Base-by-base conservation (phyloP, 2,113 vertebrate genomes). In the Trachemys scripta region DNA sequence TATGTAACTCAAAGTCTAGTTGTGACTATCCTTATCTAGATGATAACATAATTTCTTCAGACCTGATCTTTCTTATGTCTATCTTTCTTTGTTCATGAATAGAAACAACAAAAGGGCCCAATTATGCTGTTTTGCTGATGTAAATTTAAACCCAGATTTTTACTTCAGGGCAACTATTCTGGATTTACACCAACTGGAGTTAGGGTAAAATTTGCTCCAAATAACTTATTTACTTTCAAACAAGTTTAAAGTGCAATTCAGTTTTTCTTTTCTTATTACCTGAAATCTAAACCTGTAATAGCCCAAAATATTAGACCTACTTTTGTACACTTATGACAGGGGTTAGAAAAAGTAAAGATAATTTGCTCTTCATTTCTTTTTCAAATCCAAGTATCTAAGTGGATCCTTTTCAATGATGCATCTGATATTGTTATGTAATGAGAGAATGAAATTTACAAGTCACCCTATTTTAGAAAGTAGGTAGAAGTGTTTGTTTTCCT, bases 121-220 rank as follows among this genome's bases (percentile, higher is more conserved):
- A 1, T 7, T 3, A 38, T 1, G 1, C 25, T 80, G 1, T 0
- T 1, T 25, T 72, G 10, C 62, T 75, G 38, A 45, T 42, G 42
- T 42, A 76, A 76, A 76, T 45, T 25, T 42, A 76, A 45, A 13
- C 38, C 10, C 72, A 76, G 42, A 76, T 42, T 45, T 69, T 19
- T 35, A 69, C 35, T 20, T n/a, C 16, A 69, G 35, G 62, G 35
- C 31, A 69, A 20, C 31, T 69, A 69, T 69, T n/a, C 35, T 69
- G 62, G 35, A n/a, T 69, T 69, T 69, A 69, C 62, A n/a, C 16
- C 35, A 69, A 17, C 20, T 17, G n/a, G 35, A n/a, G 35, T 69
- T 69, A 69, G 72, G n/a, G 12, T 20, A 76, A 75, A 42, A 25
- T 76, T 76, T 45, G 72, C 72, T 27, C 42, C 42, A 76, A 76